Conservation (phyloP, 2,113 vertebrate species). For the Pogonocichla stellata region DNA sequence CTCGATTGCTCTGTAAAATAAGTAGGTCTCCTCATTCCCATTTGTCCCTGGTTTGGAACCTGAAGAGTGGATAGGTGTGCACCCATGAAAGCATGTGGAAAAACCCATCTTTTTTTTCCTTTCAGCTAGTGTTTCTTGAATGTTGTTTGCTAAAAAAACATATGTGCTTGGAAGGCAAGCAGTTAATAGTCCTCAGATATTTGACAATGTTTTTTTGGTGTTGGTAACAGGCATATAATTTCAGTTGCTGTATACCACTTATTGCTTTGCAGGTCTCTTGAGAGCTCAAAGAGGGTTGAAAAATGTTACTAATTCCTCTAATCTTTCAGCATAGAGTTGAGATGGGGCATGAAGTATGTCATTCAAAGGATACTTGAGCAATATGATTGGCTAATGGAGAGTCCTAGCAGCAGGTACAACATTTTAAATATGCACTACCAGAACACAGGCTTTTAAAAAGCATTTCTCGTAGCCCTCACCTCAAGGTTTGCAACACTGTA, state of each 20-base stretch:
- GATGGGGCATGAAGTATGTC: conserved; percentile 56
- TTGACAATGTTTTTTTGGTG: not conserved
- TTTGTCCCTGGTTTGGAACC: not conserved
- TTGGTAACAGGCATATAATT: conserved; percentile 28
- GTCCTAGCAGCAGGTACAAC: conserved; percentile 64
- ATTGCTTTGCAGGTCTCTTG: conserved; percentile 39
- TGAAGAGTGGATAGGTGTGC: not conserved
- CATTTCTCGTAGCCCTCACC: not conserved
- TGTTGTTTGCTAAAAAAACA: not conserved
- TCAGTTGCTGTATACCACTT: conserved; percentile 14
- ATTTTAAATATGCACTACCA: conserved; percentile 42
- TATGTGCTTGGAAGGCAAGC: conserved; percentile 25
- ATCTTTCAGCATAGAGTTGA: conserved; percentile 22
- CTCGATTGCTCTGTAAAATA: not conserved
- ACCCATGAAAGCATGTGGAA: not conserved
- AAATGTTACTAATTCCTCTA: conserved; percentile 50
- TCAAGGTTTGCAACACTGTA: not conserved
- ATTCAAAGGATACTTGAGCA: conserved; percentile 61
- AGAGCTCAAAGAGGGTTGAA: conserved; percentile 42
- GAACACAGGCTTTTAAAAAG: conserved; percentile 57
- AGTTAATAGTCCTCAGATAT: conserved; percentile 30
- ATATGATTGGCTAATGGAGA: conserved; percentile 59
- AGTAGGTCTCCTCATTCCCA: not conserved
- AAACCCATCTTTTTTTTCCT: not conserved
- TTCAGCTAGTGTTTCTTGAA: not conserved